Base-by-base conservation (phyloP, 2,113 vertebrate genomes). In the Tachycineta bicolor region DNA sequence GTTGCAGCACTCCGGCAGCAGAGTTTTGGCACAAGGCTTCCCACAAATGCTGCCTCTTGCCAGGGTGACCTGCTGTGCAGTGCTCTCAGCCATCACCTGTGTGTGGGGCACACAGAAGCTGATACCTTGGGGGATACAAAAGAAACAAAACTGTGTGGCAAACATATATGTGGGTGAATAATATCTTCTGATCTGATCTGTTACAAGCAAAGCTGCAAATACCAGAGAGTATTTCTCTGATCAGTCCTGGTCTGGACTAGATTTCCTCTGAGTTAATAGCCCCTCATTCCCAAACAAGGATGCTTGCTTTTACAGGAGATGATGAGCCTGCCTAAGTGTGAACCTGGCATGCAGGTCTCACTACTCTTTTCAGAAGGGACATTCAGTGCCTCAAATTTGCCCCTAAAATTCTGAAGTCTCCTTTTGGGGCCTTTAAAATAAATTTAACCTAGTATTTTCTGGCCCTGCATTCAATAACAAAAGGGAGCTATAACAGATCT, bases 1-100 rank as follows among this genome's bases (percentile, higher is more conserved):
- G 88, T 83, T 97, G 96, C 92, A 97, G 85, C 41, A 55, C 52
- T 74, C 87, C 67, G 70, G 77, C 91, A 93, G 70, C 41, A 76
- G 63, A 91, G 69, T 53, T 67, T 95, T 93, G 87, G 84, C 80
- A 68, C 0, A 0, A 37, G 49, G 41, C 41, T 73, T 69, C 34
- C 43, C 68, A 73, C 46, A 59, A 75, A 55, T 2, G 14, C 50
- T 60, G 26, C 46, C 11, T 53, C 3, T 14, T 43, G 87, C 92
- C 92, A 95, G 49, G 3, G 3, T 55, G 52, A 81, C 68, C 92
- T 44, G 64, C 69, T 74, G 87, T 4, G 13, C 2, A 0, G 64
- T 74, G 58, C 43, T 90, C 55, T 79, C 86, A 47, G 86, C 93
- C 52, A 5, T 56, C 92, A 94, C 91, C 79, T 74, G 75, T 10